phyloP scores from a whole-genome alignment of 2,888 invertebrate genomes.

The Smittia sp. region DNA sequence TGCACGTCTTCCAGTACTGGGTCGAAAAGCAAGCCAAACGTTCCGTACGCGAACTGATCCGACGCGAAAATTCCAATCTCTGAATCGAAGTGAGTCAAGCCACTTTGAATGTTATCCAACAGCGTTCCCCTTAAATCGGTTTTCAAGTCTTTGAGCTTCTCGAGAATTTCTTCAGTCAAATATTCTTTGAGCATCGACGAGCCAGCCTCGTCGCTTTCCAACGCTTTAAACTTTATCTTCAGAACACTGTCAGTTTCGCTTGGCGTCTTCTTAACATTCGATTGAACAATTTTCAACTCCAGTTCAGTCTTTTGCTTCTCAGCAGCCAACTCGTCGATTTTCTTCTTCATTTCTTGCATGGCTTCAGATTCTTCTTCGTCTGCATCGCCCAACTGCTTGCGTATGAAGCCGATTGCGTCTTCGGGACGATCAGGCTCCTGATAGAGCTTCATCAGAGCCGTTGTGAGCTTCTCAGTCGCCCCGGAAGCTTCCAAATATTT shows the following conservation, averaged over 20 bases:
- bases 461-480: conserved; percentile 52
- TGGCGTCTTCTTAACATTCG: neutral
- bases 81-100: conserved; percentile 63
- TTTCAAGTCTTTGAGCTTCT: conserved; percentile 56
- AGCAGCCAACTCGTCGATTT: neutral
- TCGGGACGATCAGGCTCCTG: conserved; percentile 53
- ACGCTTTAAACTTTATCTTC: neutral
- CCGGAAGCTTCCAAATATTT: conserved; percentile 53
- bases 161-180: conserved; percentile 58
- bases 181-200: conserved; percentile 59
- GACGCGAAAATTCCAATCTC: conserved; percentile 64
- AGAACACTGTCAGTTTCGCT: conserved; percentile 1
- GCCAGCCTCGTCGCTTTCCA: neutral
- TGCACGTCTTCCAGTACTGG: conserved; percentile 68
- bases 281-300: neutral
- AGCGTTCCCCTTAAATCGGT: conserved; percentile 59
- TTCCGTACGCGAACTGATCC: conserved; percentile 63
- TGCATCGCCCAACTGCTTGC: conserved; percentile 51
- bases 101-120: conserved; percentile 63
- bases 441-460: conserved; percentile 52
- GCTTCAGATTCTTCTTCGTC: neutral
- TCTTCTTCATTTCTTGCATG: neutral
- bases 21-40: conserved; percentile 63
- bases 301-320: neutral
- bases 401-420: conserved; percentile 52